Conservation (phyloP, 2,113 vertebrate species). For the Solenodon paradoxus region DNA sequence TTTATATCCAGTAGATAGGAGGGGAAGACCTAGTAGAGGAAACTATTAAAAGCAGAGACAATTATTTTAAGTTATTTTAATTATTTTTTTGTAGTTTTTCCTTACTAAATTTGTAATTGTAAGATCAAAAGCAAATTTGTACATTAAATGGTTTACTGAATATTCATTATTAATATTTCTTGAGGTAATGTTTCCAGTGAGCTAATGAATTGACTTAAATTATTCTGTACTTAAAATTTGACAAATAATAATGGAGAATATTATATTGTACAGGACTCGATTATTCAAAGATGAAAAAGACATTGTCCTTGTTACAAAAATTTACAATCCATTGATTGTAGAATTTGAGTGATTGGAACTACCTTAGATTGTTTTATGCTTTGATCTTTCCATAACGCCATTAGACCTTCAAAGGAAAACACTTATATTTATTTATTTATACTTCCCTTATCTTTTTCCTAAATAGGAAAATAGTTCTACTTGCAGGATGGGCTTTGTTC, state of each 20-base stretch:
- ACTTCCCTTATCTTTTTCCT: conserved; percentile 66
- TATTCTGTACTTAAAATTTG: conserved; percentile 41
- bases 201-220: conserved; percentile 5
- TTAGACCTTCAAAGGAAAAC: conserved; percentile 39
- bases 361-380: neutral
- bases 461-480: conserved; percentile 93
- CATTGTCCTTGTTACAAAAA: neutral
- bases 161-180: conserved; percentile 32
- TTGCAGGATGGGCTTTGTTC: conserved; percentile 98
- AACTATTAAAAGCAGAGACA: neutral
- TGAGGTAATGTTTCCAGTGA: neutral
- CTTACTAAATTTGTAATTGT: neutral
- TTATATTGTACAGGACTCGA: neutral
- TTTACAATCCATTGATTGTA: neutral
- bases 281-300: neutral
- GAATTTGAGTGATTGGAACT: neutral
- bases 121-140: conserved; percentile 29
- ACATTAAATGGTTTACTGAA: conserved; percentile 14
- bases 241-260: neutral
- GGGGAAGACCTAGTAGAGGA: neutral
- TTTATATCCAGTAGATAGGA: neutral
- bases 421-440: conserved; percentile 29
- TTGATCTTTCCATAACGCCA: conserved; percentile 11
- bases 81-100: no score
- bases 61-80: no score